Percentiles rank a stretch among this genome's conserved stretches.
phyloP scores from a whole-genome alignment of 2,888 invertebrate species.

The Serripes groenlandicus region DNA sequence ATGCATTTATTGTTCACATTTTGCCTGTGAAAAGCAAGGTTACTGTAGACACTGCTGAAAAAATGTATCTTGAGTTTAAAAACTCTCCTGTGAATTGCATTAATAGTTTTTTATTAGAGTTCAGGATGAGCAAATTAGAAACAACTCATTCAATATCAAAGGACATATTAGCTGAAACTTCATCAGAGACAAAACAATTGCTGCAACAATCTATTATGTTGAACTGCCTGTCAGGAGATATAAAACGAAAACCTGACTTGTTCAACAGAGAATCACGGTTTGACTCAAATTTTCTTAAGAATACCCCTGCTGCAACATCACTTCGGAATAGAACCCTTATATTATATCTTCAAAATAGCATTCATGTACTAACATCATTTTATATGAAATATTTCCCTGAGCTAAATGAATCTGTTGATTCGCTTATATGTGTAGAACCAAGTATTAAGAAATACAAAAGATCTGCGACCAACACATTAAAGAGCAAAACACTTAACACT shows the following conservation, averaged over 20 bases:
- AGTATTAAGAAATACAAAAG: no score
- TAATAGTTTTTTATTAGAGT: neutral
- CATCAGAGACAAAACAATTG: neutral
- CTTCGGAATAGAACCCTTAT: neutral
- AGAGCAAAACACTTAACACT: no score
- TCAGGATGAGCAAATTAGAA: conserved; percentile 1
- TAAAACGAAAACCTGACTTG: neutral
- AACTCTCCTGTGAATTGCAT: neutral
- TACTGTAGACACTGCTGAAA: neutral
- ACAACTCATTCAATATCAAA: neutral
- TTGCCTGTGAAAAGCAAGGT: neutral
- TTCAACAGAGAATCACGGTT: neutral
- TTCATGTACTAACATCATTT: neutral
- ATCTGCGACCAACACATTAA: no score
- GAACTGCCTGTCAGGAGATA: neutral
- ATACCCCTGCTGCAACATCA: conserved; percentile 1
- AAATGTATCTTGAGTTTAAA: neutral
- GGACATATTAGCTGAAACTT: neutral
- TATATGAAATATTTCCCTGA: neutral
- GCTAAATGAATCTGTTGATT: neutral
- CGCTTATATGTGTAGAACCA: no score
- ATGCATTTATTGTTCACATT: neutral
- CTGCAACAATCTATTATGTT: neutral
- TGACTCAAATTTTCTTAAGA: neutral
- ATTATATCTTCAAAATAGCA: neutral